Evolutionary conservation across 2,888 invertebrate species (phyloP).

Genomic region (Athalia cordata): DNA sequence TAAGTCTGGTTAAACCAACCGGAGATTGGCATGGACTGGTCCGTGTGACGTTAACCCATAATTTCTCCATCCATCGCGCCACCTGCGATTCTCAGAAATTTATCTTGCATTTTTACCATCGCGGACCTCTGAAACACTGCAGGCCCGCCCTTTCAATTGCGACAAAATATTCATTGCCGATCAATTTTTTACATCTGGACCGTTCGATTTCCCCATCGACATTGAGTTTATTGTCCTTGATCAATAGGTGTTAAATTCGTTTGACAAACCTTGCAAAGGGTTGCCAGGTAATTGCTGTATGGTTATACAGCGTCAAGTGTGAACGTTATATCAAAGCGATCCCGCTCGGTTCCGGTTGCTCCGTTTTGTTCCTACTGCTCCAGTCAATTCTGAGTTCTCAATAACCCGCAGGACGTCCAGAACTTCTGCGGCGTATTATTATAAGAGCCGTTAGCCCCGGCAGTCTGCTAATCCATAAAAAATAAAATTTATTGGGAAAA

Average conservation of each 20-base stretch:
- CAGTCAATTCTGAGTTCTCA: too few relatives aligned
- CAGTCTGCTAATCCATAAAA: constrained; percentile 55
- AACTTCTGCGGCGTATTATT: constrained; percentile 51
- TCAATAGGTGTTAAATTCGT: constrained; percentile 30
- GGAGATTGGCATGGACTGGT: constrained; percentile 5
- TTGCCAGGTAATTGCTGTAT: too few relatives aligned
- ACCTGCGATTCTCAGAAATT: background rate
- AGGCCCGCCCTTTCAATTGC: too few relatives aligned
- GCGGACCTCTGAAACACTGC: too few relatives aligned
- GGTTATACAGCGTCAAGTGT: constrained; percentile 26
- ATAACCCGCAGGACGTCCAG: constrained; percentile 1
- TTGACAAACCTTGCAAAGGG: constrained; percentile 16
- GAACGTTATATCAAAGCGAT: constrained; percentile 35
- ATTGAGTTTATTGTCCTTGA: constrained; percentile 17
- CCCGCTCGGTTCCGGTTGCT: constrained; percentile 15
- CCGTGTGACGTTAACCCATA: background rate
- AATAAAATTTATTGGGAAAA: constrained; percentile 73
- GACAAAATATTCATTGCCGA: too few relatives aligned
- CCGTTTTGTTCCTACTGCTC: background rate
- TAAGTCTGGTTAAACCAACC: constrained; percentile 23
- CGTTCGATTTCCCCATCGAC: background rate
- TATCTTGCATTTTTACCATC: background rate
- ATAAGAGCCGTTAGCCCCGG: constrained; percentile 57
- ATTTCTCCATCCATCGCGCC: too few relatives aligned
- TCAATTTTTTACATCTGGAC: background rate